These are phyloP conservation scores for Crypturellus tataupa DNA, from an alignment of 2,797 vertebrate species.

Conservation along the genomic window DNA sequence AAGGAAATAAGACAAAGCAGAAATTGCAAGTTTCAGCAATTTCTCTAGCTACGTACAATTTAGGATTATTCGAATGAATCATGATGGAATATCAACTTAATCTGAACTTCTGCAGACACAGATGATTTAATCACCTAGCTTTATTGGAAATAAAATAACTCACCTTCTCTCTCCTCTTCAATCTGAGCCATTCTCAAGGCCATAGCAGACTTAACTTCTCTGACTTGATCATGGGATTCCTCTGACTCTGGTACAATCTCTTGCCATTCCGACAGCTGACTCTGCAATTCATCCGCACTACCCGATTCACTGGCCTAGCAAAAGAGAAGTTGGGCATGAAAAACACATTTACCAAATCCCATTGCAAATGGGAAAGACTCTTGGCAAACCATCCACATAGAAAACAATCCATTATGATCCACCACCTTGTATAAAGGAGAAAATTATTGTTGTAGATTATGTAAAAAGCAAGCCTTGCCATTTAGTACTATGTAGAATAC, in stretches of 20 bases:
- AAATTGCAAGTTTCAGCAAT: background rate
- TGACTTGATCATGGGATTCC: constrained; percentile 81
- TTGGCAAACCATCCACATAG: background rate
- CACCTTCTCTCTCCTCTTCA: constrained; percentile 95
- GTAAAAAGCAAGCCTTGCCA: fast-evolving
- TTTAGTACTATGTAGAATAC: background rate
- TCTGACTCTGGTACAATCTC: constrained; percentile 86
- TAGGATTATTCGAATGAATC: background rate
- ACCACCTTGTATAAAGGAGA: background rate
- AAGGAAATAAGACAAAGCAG: background rate
- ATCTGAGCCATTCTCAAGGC: constrained; percentile 89
- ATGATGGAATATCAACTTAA: background rate
- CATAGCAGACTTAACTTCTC: constrained; percentile 87
- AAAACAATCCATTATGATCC: background rate
- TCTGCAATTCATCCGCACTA: constrained; percentile 90
- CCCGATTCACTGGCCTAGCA: constrained; percentile 90
- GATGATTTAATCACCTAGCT: background rate
- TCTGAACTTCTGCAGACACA: background rate
- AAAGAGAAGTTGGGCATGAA: background rate
- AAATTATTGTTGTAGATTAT: fast-evolving
- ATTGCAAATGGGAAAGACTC: background rate
- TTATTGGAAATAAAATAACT: constrained; percentile 39
- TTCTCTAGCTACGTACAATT: background rate
- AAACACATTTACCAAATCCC: background rate
- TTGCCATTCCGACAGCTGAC: constrained; percentile 91